These are phyloP conservation scores for Oryzias woworae DNA, from an alignment of 2,113 vertebrate species.

Conservation along the genomic window DNA sequence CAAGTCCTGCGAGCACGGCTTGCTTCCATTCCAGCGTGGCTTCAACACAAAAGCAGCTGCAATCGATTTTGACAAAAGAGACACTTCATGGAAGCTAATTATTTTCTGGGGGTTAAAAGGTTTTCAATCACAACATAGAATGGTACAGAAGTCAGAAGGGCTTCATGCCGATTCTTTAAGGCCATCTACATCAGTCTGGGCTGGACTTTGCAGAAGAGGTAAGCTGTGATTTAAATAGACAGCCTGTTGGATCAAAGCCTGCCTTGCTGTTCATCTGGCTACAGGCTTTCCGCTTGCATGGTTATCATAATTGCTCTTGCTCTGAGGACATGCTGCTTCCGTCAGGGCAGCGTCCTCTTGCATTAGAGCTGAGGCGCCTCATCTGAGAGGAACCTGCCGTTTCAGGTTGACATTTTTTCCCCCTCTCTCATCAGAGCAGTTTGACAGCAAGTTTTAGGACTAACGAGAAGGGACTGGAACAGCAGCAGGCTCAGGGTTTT, in stretches of 20 bases:
- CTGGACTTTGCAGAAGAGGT: constrained; percentile 44
- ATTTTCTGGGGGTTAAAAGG: constrained; percentile 10
- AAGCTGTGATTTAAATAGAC: constrained; percentile 59
- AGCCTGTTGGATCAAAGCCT: constrained; percentile 58
- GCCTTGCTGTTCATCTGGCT: constrained; percentile 42
- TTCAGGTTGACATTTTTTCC: constrained; percentile 21
- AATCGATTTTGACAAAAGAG: constrained; percentile 27
- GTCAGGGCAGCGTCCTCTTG: constrained; percentile 53
- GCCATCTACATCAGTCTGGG: constrained; percentile 30
- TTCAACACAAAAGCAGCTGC: constrained; percentile 28
- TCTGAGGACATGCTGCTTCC: constrained; percentile 69
- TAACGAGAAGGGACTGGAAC: neutral
- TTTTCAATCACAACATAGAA: constrained; percentile 11
- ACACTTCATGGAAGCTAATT: constrained; percentile 7
- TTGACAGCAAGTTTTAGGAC: constrained; percentile 11
- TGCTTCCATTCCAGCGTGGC: neutral
- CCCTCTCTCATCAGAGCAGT: constrained; percentile 13
- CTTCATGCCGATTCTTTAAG: neutral
- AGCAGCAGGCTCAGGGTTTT: neutral
- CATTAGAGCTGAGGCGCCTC: constrained; percentile 55
- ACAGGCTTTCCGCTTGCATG: constrained; percentile 62
- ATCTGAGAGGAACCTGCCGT: constrained; percentile 38
- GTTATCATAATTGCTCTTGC: constrained; percentile 71
- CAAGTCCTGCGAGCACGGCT: constrained; percentile 11
- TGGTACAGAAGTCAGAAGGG: neutral